Conservation (phyloP, 2,113 vertebrate species). For the Sylvicapra grimmia region DNA sequence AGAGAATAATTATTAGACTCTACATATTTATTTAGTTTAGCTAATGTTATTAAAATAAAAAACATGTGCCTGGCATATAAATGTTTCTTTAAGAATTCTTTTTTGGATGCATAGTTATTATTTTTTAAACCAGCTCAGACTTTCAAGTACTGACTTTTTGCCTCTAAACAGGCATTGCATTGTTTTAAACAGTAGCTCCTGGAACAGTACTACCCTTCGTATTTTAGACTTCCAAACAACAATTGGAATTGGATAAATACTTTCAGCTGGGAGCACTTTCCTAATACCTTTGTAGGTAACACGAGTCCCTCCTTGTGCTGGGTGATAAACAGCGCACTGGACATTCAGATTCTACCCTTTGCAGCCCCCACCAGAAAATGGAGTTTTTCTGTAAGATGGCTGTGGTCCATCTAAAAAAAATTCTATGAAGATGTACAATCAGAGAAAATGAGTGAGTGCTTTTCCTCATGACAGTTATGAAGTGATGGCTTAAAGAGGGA, state of each 20-base stretch:
- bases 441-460: neutral
- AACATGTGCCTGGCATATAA: constrained; percentile 70
- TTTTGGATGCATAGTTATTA: constrained; percentile 71
- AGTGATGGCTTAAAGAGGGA: neutral
- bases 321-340: constrained; percentile 35
- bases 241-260: constrained; percentile 78
- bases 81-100: constrained; percentile 69
- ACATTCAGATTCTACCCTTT: neutral
- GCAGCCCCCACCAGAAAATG: neutral
- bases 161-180: constrained; percentile 66
- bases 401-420: neutral
- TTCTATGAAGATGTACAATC: constrained; percentile 32
- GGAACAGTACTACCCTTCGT: constrained; percentile 67
- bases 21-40: constrained; percentile 73
- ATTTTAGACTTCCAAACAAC: constrained; percentile 75
- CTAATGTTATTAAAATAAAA: constrained; percentile 76
- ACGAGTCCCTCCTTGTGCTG: constrained; percentile 45
- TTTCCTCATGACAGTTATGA: neutral
- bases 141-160: constrained; percentile 63
- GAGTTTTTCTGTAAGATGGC: neutral
- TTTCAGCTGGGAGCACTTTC: constrained; percentile 80
- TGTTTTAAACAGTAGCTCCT: constrained; percentile 81
- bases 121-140: constrained; percentile 66
- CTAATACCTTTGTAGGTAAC: constrained; percentile 77
- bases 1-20: constrained; percentile 64